These are phyloP conservation scores for Rhea americana DNA, from an alignment of 2,113 vertebrate genomes.

Conservation along the genomic window DNA sequence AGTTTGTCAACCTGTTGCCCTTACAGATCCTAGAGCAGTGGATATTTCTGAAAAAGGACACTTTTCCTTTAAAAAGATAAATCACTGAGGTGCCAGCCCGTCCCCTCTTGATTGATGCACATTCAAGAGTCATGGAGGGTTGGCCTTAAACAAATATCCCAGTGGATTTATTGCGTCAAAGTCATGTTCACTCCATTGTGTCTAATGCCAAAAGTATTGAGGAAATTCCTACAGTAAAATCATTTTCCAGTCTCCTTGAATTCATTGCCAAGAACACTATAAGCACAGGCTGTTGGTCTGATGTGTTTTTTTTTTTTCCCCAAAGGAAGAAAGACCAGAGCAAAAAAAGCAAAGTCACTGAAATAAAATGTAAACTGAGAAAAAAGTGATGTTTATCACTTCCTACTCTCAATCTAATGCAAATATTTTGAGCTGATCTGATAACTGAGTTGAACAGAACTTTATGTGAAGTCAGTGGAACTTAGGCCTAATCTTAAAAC, in stretches of 20 bases:
- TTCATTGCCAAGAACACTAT: constrained; percentile 34
- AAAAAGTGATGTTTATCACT: neutral
- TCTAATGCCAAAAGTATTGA: constrained; percentile 52
- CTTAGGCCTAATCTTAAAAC: neutral
- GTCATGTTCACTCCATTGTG: constrained; percentile 20
- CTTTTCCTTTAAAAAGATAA: neutral
- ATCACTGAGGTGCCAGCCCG: neutral
- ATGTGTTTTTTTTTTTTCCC: neutral
- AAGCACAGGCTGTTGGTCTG: neutral
- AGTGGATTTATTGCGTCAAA: constrained; percentile 41
- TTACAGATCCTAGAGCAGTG: neutral
- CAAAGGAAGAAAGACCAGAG: neutral
- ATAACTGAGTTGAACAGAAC: neutral
- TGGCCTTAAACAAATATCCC: constrained; percentile 57
- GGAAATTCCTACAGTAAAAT: constrained; percentile 59
- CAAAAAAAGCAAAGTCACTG: neutral
- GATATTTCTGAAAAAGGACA: neutral
- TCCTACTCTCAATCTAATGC: neutral
- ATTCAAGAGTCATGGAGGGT: constrained; percentile 19
- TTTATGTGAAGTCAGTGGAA: neutral
- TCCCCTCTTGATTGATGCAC: neutral
- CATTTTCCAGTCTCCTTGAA: neutral
- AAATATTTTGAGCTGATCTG: neutral
- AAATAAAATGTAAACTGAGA: neutral
- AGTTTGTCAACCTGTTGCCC: neutral